Evolutionary conservation across 2,113 vertebrate species (phyloP).

Genomic region (Bostrychus sinensis): DNA sequence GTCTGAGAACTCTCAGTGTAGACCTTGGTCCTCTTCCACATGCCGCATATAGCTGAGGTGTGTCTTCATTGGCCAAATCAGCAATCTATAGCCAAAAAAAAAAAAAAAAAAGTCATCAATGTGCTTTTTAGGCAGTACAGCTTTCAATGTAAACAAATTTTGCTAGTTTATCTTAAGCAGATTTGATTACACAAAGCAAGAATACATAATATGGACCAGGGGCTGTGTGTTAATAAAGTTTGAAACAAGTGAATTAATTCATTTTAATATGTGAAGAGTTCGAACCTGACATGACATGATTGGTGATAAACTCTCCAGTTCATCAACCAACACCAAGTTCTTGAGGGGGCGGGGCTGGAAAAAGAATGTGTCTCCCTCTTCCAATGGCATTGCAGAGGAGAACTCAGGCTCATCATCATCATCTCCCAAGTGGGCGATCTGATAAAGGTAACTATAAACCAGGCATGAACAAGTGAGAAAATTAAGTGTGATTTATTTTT

Average conservation of each 20-base stretch:
- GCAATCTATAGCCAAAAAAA: conserved; percentile 85
- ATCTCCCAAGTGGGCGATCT: conserved; percentile 96
- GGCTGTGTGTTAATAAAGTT: no score
- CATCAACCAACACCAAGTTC: conserved; percentile 95
- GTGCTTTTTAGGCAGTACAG: not conserved
- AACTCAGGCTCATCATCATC: conserved; percentile 98
- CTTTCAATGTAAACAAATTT: no score
- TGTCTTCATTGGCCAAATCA: conserved; percentile 98
- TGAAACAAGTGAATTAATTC: no score
- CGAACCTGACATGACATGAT: conserved; percentile 94
- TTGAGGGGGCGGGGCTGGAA: conserved; percentile 97
- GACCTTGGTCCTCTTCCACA: conserved; percentile 94
- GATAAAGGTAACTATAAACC: conserved; percentile 90
- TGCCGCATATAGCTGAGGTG: conserved; percentile 93
- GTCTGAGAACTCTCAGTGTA: conserved; percentile 92
- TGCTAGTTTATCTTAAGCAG: no score
- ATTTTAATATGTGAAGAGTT: not conserved
- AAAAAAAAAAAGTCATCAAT: not conserved
- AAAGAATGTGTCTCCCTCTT: conserved; percentile 98
- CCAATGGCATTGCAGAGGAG: conserved; percentile 97
- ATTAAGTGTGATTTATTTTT: not conserved
- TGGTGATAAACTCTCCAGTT: conserved; percentile 95
- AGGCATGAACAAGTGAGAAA: not conserved
- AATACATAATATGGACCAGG: no score
- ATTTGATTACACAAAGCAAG: no score